phyloP scores from a whole-genome alignment of 2,888 invertebrate genomes.

The Norana najaformis region DNA sequence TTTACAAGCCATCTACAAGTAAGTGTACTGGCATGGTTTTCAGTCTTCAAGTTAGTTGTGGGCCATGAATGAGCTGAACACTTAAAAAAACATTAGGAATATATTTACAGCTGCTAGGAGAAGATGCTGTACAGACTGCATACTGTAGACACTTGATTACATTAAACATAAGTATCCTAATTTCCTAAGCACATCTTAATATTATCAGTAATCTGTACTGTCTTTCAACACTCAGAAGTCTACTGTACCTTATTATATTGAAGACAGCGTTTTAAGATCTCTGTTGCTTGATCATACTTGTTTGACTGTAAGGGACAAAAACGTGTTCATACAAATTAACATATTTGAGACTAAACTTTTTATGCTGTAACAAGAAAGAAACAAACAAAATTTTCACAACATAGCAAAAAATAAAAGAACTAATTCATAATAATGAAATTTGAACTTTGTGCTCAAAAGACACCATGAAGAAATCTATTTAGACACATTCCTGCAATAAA shows the following conservation, averaged over 20 bases:
- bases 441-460: too few relatives aligned
- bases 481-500: too few relatives aligned
- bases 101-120: neutral
- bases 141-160: neutral
- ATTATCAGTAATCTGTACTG: neutral
- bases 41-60: neutral
- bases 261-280: slow-evolving; percentile 70
- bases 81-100: neutral
- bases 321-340: neutral
- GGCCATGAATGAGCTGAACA: neutral
- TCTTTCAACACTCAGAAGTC: neutral
- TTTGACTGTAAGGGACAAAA: slow-evolving; percentile 64
- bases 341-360: neutral
- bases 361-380: neutral
- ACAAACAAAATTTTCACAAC: too few relatives aligned
- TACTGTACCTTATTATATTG: slow-evolving; percentile 64
- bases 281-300: slow-evolving; percentile 83
- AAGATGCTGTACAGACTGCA: neutral
- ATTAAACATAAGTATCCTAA: neutral
- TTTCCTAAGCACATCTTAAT: too few relatives aligned
- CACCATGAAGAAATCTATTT: too few relatives aligned
- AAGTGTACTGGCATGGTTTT: neutral
- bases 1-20: too few relatives aligned
- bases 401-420: too few relatives aligned
- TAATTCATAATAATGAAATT: too few relatives aligned